Conservation (phyloP, 1,140 invertebrate species). For the Danaus melanippus region DNA sequence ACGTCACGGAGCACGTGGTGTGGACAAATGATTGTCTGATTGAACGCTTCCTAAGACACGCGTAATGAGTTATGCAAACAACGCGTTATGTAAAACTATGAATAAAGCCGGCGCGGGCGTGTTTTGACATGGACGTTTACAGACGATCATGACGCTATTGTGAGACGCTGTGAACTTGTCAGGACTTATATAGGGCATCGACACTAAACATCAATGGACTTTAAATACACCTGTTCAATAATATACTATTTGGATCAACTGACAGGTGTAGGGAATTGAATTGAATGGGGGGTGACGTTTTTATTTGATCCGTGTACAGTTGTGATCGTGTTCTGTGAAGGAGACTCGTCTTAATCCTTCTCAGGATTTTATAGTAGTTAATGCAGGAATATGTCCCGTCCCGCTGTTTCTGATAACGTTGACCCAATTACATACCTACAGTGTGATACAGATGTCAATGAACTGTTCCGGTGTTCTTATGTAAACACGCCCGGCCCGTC, state of each 20-base stretch:
- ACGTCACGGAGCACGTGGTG: constrained; percentile 33
- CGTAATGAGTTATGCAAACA: constrained; percentile 69
- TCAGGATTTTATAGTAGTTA: too few relatives aligned
- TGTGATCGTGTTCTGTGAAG: constrained; percentile 2
- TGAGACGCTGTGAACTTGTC: constrained; percentile 65
- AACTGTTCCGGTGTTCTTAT: constrained; percentile 51
- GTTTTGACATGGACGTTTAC: constrained; percentile 65
- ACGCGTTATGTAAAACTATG: constrained; percentile 68
- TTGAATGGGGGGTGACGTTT: constrained; percentile 45
- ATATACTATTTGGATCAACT: constrained; percentile 32
- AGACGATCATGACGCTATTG: constrained; percentile 64
- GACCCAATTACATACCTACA: constrained; percentile 66
- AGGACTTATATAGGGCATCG: constrained; percentile 67
- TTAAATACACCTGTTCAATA: constrained; percentile 57
- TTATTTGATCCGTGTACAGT: constrained; percentile 37
- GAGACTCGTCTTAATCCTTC: too few relatives aligned
- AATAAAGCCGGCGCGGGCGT: constrained; percentile 46
- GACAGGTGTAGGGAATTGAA: constrained; percentile 58
- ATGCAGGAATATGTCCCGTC: too few relatives aligned
- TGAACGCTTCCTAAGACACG: constrained; percentile 54
- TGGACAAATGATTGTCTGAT: constrained; percentile 63
- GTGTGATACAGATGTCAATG: constrained; percentile 63
- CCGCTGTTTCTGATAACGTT: constrained; percentile 24
- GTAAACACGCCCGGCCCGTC: constrained; percentile 51
- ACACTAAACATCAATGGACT: constrained; percentile 45